Base-by-base conservation (phyloP, 2,113 vertebrate species). In the Elephas maximus region DNA sequence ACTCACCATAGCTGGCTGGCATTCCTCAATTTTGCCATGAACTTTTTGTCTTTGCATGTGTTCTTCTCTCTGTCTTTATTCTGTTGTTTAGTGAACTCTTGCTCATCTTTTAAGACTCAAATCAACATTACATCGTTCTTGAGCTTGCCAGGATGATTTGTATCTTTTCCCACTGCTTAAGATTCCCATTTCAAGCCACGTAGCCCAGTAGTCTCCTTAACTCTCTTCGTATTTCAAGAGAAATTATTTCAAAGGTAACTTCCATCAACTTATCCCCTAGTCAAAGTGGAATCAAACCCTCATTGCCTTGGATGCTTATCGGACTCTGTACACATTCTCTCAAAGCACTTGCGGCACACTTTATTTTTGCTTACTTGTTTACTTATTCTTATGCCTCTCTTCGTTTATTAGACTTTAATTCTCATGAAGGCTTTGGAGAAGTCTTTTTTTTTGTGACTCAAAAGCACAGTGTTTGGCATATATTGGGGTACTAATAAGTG, bases 71-170 rank as follows among this genome's bases (percentile, higher is more conserved):
- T 48, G 2, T 78, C 37, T 69, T 88, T 89, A 51, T 84, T 79
- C 71, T 90, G 15, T 92, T 67, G 5, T 93, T 95, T 90, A 44
- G 53, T 74, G 21, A 91, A 82, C 30, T 82, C 14, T 11, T 33
- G 24, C n/a, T 87, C 37, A 60, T 76, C 18, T 20, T 77, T 76
- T 87, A 81, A 91, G 45, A 90, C 24, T 81, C 81, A 28, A 20
- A n/a, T 94, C 41, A 96, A 67, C 67, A 88, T 90, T 60, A 28
- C 82, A 20, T 92, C n/a, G 65, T 84, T 79, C 44, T 92, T 88
- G 77, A 83, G 51, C 60, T 82, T 96, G 33, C 53, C 37, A 69
- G 83, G 17, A 71, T 91, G 21, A 77, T 94, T 88, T 87, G 48
- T 67, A 1, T 71, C 37, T 94, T 83, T 83, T 67, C 51, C 53